Evolutionary conservation across 1,140 invertebrate genomes (phyloP), one percentile per base, ranked within the genome.

Genomic region (Hycleus phaleratus): DNA sequence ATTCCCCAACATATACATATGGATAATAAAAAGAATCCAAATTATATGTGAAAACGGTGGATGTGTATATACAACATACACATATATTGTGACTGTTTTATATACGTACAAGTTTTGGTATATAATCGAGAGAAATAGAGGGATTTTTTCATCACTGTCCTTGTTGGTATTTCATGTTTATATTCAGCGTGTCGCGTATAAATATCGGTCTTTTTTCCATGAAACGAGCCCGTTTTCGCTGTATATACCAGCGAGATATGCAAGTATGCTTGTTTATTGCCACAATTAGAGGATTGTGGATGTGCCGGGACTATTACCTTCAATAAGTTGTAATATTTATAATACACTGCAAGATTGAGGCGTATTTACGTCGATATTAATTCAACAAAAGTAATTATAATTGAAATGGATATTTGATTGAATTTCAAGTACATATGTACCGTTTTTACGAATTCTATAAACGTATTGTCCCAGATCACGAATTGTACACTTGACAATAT

Each of bases 161-260:
- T 67, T 60, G 64, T 64, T 65, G 70, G 69, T 69, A 68, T 70
- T 70, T 69, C 70, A 70, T 72, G 71, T 70, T 70, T 71, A 71
- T 70, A 71, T 71, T 64, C 70, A 62, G 56, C 40, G 46, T 58
- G 63, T 57, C 58, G 55, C 60, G 39, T 56, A 64, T 64, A 64
- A 64, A 64, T 64, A 62, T 56, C 58, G 44, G 39, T 38, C 50
- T 60, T 49, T 65, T 64, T 56, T 60, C 46, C 43, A 60, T 45
- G 49, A 56, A 42, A 52, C 49, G 46, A 59, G 50, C 46, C 43
- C 39, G 50, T 58, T 58, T 49, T 49, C 46, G 48, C 50, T 50
- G 32, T 32, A 18, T 39, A 39, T 39, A 9, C 11, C 11, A n/a
- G 60, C 18, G 18, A 65, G 66, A 66, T 68, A 64, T 66, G 67